phyloP scores from a whole-genome alignment of 2,113 vertebrate species.

The Erythrocercus mccallii region DNA sequence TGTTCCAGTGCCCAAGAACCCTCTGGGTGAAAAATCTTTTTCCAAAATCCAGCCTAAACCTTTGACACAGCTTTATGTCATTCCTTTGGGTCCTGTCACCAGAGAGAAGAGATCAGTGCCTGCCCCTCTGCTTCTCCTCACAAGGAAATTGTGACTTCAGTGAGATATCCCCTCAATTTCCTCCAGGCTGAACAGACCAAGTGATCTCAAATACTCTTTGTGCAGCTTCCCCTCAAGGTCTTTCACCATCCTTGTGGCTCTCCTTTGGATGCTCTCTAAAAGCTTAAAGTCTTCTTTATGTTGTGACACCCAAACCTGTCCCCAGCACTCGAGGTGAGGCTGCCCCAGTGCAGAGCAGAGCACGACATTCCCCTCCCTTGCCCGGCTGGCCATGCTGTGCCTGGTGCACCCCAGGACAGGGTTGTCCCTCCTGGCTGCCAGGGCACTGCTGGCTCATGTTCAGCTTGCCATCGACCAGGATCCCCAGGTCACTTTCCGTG shows the following conservation, averaged over 20 bases:
- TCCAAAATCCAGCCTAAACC: background rate
- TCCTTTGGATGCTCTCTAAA: accelerated
- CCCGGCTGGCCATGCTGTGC: accelerated
- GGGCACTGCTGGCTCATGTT: accelerated
- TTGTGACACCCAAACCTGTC: accelerated
- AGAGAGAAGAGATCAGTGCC: background rate
- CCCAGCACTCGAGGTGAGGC: background rate
- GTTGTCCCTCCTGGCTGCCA: background rate
- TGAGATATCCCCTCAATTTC: background rate
- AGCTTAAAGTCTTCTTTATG: background rate
- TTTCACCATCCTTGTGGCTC: accelerated
- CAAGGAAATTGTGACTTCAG: background rate
- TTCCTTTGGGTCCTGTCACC: background rate
- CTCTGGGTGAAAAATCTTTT: background rate
- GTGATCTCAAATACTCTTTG: background rate
- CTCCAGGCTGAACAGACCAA: background rate
- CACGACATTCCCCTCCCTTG: background rate
- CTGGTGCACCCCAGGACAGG: accelerated
- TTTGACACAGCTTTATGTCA: background rate
- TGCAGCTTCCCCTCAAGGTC: background rate
- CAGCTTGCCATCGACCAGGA: accelerated
- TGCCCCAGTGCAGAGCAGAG: accelerated
- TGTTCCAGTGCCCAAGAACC: background rate
- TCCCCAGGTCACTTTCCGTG: accelerated
- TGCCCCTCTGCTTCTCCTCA: background rate